Conservation (phyloP, 2,888 invertebrate genomes). For the Subacronicta megacephala region DNA sequence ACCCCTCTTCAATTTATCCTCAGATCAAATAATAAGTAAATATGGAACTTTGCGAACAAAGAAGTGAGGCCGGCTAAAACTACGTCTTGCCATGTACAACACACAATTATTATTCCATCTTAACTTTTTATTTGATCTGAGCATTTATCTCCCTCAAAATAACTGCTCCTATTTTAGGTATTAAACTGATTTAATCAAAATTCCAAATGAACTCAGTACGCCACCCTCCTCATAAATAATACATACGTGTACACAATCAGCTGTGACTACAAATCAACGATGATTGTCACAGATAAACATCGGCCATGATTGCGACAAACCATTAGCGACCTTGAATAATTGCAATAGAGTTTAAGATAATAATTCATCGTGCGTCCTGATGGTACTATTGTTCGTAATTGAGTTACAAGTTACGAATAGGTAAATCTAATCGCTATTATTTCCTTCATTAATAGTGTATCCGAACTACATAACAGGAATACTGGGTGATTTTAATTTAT, state of each 20-base stretch:
- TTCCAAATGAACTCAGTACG: conserved; percentile 11
- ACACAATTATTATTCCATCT: too few relatives aligned
- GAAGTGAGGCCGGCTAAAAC: too few relatives aligned
- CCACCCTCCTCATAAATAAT: conserved; percentile 48
- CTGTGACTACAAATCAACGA: conserved; percentile 39
- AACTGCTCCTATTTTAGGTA: not conserved
- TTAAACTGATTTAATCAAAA: conserved; percentile 20
- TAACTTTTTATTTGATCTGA: too few relatives aligned
- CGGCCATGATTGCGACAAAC: conserved; percentile 52
- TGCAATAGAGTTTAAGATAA: conserved; percentile 35
- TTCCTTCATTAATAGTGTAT: too few relatives aligned
- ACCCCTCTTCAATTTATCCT: too few relatives aligned
- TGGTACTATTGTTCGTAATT: conserved; percentile 30
- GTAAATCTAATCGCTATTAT: too few relatives aligned
- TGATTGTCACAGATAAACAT: conserved; percentile 45
- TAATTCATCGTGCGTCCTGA: conserved; percentile 28
- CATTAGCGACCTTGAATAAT: conserved; percentile 56
- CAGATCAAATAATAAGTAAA: too few relatives aligned
- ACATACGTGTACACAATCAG: conserved; percentile 40
- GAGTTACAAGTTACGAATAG: too few relatives aligned
- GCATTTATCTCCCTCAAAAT: not conserved
- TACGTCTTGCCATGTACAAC: too few relatives aligned
- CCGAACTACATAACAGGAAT: too few relatives aligned
- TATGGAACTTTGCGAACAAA: too few relatives aligned
- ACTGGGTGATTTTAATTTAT: too few relatives aligned